Evolutionary conservation across 23 tunicate species (phyloP), one percentile per base, ranked within the genome.

Genomic region (Trididemnum clinides): DNA sequence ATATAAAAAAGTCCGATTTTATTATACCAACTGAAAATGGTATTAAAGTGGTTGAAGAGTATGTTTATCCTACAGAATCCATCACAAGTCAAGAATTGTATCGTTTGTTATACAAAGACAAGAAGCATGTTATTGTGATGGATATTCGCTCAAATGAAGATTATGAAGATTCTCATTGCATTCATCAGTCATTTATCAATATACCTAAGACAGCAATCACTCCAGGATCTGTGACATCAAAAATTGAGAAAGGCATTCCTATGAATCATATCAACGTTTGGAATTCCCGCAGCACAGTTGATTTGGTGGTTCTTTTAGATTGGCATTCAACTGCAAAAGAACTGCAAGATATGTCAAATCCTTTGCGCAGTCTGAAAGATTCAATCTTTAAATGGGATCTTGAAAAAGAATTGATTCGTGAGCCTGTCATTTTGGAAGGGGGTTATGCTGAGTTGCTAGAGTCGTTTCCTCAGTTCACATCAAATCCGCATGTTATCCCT

Each of bases 351-450:
- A 39, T 34, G 72, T 39, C 81, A 27, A 81, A 93, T 72, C 92
- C 98, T 7, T 51, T 93, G 0, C 71, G 98, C 19, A 88, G 98
- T 64, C 50, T 93, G 0, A 87, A 87, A 79, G 98, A 93, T 72
- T 85, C 92, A 0, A 69, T 93, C 3, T 79, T 25, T 33, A 93
- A 93, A 44, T 93, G 98, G 98, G 91, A 93, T 28, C 98, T 84
- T 32, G 28, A 57, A 27, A 93, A 88, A 33, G 76, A 72, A 50
- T 80, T 93, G 63, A 54, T 33, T 28, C 81, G 75, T 7, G 73
- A 78, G 33, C 98, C 98, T 1, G 90, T 93, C 33, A 76, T 93
- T 19, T 83, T 93, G 7, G 88, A 82, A 78, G 98, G 98, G 44
- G 98, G 98, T 19, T 93, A 77, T 80, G 34, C 78, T 33, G 98